phyloP scores from a whole-genome alignment of 2,113 vertebrate genomes.

The Bettongia penicillata region DNA sequence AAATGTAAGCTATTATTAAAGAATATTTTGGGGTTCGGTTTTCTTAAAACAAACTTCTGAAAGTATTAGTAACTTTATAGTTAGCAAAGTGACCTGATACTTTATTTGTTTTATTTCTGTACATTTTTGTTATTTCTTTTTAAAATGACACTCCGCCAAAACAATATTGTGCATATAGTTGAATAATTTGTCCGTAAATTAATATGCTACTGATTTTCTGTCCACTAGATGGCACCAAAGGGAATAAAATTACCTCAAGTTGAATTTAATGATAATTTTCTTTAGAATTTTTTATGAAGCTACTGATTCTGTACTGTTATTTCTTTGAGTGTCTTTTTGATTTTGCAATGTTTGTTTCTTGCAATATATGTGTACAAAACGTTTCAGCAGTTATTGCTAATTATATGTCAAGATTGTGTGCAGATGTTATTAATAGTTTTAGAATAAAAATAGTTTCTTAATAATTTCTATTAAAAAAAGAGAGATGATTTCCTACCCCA shows the following conservation, averaged over 20 bases:
- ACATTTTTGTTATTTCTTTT: too few relatives aligned
- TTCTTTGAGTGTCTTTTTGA: background rate
- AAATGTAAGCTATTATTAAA: too few relatives aligned
- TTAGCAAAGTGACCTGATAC: too few relatives aligned
- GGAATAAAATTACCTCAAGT: slow-evolving; percentile 15
- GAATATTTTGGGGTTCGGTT: too few relatives aligned
- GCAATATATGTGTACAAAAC: background rate
- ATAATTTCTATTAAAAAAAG: background rate
- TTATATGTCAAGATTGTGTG: background rate
- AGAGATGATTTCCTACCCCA: too few relatives aligned
- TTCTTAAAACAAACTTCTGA: too few relatives aligned
- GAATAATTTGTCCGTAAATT: background rate
- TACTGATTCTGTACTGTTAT: background rate
- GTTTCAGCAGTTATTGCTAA: background rate
- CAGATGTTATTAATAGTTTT: background rate
- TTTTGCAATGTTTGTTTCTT: background rate
- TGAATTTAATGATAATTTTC: background rate
- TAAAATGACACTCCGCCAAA: too few relatives aligned
- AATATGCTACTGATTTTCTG: slow-evolving; percentile 30
- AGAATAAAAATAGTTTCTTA: background rate
- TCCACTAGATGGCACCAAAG: slow-evolving; percentile 83
- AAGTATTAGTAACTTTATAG: too few relatives aligned
- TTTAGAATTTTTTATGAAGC: background rate
- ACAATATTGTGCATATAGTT: too few relatives aligned
- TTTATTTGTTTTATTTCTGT: too few relatives aligned